phyloP scores from a whole-genome alignment of 2,888 invertebrate species.

The Ormia ochracea region DNA sequence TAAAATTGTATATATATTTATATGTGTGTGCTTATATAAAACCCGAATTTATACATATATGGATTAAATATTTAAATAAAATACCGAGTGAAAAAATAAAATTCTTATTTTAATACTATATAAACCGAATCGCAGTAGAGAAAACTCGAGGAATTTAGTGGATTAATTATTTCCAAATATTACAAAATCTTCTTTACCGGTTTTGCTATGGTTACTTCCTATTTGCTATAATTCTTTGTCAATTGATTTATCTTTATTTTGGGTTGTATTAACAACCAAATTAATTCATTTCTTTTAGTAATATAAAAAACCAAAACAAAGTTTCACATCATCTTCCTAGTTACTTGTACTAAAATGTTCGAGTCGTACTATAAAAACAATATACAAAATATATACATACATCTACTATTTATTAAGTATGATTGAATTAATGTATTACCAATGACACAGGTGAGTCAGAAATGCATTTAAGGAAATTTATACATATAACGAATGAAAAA shows the following conservation, averaged over 20 bases:
- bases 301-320: not conserved
- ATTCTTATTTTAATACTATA: too few species aligned
- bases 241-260: slow-evolving; percentile 2
- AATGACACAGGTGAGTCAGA: not conserved
- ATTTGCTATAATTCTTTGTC: not conserved
- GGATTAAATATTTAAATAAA: too few species aligned
- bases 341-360: not conserved
- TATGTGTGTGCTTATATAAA: not conserved
- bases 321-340: not conserved
- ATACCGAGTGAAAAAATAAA: too few species aligned
- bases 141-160: too few species aligned
- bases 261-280: not conserved
- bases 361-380: slow-evolving; percentile 2
- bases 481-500: not conserved
- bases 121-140: too few species aligned
- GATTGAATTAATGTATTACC: too few species aligned
- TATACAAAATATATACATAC: not conserved
- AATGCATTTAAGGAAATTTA: not conserved
- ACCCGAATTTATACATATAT: too few species aligned
- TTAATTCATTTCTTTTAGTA: slow-evolving; percentile 20
- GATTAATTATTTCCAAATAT: too few species aligned
- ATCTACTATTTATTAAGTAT: too few species aligned
- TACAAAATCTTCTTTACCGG: too few species aligned
- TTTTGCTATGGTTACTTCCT: slow-evolving; percentile 22
- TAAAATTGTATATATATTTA: not conserved